Percentiles rank a stretch among this genome's conserved stretches.
Conservation (phyloP, 35 echinoderm and acorn worm genomes). For the Eucidaris tribuloides region DNA sequence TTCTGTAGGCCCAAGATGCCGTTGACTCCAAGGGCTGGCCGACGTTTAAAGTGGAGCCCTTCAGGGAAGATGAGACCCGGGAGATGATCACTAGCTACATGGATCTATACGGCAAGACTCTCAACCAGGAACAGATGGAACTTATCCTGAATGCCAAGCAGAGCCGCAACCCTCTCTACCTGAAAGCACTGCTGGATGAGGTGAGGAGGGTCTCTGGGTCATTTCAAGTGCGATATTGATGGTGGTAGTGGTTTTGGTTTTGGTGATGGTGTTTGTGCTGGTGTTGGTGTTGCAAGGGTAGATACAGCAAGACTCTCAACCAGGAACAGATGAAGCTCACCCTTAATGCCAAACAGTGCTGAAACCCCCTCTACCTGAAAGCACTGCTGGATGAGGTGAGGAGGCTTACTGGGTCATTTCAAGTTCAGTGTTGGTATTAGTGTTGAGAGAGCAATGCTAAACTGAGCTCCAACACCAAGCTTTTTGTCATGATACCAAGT, state of each 20-base stretch:
- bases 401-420: too few relatives aligned
- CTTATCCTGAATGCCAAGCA: constrained; percentile 67
- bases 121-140: constrained; percentile 56
- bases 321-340: constrained; percentile 63
- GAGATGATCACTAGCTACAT: constrained; percentile 79
- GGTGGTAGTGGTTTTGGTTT: too few relatives aligned
- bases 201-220: too few relatives aligned
- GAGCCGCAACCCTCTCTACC: constrained; percentile 70
- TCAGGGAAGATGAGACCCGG: constrained; percentile 58
- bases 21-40: constrained; percentile 58
- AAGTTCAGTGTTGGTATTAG: too few relatives aligned
- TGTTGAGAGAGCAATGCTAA: too few relatives aligned
- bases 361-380: constrained; percentile 77
- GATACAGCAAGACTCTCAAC: constrained; percentile 74
- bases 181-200: constrained; percentile 88
- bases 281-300: too few relatives aligned
- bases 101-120: constrained; percentile 77
- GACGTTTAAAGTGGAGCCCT: constrained; percentile 45
- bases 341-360: constrained; percentile 58
- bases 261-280: too few relatives aligned
- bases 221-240: too few relatives aligned
- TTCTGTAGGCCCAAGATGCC: constrained; percentile 48
- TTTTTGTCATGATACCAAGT: too few relatives aligned
- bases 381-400: constrained; percentile 89
- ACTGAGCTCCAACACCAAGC: too few relatives aligned